Base-by-base conservation (phyloP, 1,140 invertebrate genomes). In the Metopolophium dirhodum region DNA sequence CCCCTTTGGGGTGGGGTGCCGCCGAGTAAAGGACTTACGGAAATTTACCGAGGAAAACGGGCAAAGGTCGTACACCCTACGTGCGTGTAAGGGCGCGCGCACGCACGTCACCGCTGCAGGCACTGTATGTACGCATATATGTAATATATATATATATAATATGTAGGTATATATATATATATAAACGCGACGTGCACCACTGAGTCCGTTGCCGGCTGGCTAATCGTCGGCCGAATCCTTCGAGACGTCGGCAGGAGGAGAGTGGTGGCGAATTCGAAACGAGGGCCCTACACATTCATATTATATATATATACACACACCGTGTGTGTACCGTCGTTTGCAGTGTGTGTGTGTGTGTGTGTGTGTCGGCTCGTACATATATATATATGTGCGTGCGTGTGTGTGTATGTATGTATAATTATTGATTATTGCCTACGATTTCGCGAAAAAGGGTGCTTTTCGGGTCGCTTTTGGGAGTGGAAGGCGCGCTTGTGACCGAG, bases 371-470 rank as follows among this genome's bases (percentile, higher is more conserved):
- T n/a, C 11, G 30, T 47, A 83, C 35, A 37, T 35, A 23, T 18
- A 22, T 8, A 85, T 26, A 85, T 26, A 45, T 2, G 7, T 86
- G 6, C 30, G 7, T 47, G 22, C 26, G 8, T 37, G n/a, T 49
- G 7, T n/a, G 23, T 51, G 87, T 89, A 37, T 45, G 90, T 91
- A 77, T 92, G 91, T 93, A 93, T 93, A 93, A 93, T 93, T 93
- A 93, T 93, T 93, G 91, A 93, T 93, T 93, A 93, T 93, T 93
- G 82, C 82, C 49, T 37, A 83, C 91, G 91, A 93, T 93, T 93
- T 93, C 49, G 82, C 77, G 35, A 57, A 93, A 85, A 54, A n/a
- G 61, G 61, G 90, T 37, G 91, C 82, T 92, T 54, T 92, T 45
- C 82, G 45, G 77, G 41, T 51, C 45, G 77, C 30, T 91, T 82